phyloP scores from a whole-genome alignment of 2,797 vertebrate species.

The Liparis tanakae region DNA sequence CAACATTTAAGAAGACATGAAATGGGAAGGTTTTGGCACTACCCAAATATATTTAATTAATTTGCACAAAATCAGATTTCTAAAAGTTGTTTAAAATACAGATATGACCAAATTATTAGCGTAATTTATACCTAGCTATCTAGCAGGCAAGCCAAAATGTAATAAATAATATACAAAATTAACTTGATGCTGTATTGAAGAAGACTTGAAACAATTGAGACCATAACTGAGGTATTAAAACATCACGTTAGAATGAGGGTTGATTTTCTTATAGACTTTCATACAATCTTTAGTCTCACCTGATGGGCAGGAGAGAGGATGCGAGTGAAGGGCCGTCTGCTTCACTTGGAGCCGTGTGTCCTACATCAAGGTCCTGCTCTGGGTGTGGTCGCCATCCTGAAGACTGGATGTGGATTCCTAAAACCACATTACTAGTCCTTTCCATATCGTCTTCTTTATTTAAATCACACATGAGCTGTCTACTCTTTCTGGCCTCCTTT shows the following conservation, averaged over 20 bases:
- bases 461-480: not conserved
- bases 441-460: not conserved
- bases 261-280: too few relatives aligned
- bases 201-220: too few relatives aligned
- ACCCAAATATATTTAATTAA: too few relatives aligned
- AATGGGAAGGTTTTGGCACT: too few relatives aligned
- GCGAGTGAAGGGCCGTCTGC: too few relatives aligned
- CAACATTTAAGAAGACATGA: not conserved
- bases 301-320: too few relatives aligned
- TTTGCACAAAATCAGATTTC: not conserved
- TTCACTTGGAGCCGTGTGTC: not conserved
- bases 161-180: too few relatives aligned
- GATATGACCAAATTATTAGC: too few relatives aligned
- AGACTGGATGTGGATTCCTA: not conserved
- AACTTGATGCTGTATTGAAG: too few relatives aligned
- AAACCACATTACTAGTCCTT: not conserved
- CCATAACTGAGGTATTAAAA: too few relatives aligned
- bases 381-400: not conserved
- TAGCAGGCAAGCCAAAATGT: not conserved
- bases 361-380: not conserved
- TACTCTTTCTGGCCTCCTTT: not conserved
- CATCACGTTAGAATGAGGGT: too few relatives aligned
- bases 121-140: not conserved
- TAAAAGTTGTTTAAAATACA: not conserved
- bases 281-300: too few relatives aligned